Conservation (phyloP, 2,797 vertebrate genomes). For the Poeciliopsis turneri region DNA sequence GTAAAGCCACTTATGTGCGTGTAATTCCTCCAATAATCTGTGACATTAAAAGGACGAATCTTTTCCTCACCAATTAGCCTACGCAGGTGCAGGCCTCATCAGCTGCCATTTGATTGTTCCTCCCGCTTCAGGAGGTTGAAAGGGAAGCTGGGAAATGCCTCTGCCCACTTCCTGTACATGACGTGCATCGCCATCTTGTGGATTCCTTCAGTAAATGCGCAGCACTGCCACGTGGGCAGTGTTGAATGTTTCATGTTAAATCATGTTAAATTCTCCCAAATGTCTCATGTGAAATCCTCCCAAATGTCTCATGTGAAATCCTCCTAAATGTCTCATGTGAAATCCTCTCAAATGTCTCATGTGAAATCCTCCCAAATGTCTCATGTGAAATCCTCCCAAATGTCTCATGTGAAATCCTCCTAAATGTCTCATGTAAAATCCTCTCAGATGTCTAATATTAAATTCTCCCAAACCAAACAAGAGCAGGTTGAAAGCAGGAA, state of each 20-base stretch:
- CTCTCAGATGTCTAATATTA: too few relatives aligned
- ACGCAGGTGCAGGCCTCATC: constrained; percentile 56
- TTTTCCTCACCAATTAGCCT: constrained; percentile 48
- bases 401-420: too few relatives aligned
- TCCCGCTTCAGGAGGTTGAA: constrained; percentile 33
- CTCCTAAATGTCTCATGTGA: too few relatives aligned
- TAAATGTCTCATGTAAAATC: too few relatives aligned
- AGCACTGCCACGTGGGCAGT: background rate
- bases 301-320: too few relatives aligned
- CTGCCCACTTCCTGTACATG: constrained; percentile 13
- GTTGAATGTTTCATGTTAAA: background rate
- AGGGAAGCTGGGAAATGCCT: constrained; percentile 17
- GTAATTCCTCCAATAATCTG: constrained; percentile 42
- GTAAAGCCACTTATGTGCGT: constrained; percentile 14
- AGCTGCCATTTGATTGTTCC: constrained; percentile 31
- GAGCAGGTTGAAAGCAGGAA: background rate
- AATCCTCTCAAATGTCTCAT: too few relatives aligned
- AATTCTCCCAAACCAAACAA: background rate
- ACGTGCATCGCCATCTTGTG: constrained; percentile 67
- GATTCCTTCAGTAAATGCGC: constrained; percentile 47
- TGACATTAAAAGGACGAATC: constrained; percentile 57
- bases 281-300: too few relatives aligned
- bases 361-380: too few relatives aligned
- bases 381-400: too few relatives aligned
- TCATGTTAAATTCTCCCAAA: too few relatives aligned